Conservation (phyloP, 1,140 invertebrate species). For the Sipha flava region DNA sequence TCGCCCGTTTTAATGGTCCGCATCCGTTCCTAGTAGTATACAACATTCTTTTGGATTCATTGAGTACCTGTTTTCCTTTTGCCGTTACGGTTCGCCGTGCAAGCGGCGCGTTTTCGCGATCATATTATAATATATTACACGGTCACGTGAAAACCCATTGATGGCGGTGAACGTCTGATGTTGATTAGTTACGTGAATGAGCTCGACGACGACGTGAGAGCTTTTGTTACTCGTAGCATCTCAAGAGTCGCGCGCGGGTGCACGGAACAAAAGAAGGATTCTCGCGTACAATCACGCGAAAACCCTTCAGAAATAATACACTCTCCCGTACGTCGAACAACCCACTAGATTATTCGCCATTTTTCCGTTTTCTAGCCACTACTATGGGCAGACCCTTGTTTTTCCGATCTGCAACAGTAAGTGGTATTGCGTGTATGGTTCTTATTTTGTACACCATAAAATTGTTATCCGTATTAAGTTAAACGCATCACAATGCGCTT, state of each 20-base stretch:
- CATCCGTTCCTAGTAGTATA: no score
- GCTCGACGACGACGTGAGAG: background rate
- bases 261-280: conserved; percentile 3
- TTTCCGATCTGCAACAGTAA: no score
- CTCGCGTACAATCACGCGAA: background rate
- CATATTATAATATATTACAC: background rate
- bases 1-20: no score
- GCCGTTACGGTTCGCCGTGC: no score
- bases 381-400: background rate
- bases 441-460: no score
- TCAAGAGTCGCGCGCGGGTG: background rate
- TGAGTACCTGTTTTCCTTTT: no score
- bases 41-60: no score
- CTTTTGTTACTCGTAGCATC: background rate
- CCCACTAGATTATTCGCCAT: background rate
- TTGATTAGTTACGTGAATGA: background rate
- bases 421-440: no score
- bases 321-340: background rate
- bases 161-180: background rate
- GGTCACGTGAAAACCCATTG: background rate
- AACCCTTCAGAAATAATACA: conserved; percentile 4
- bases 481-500: no score
- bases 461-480: no score
- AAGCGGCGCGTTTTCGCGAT: background rate
- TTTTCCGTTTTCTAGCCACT: background rate